Evolutionary conservation across 2,888 invertebrate species (phyloP), one percentile per base, ranked within the genome.

Genomic region (Drosophila eohydei): DNA sequence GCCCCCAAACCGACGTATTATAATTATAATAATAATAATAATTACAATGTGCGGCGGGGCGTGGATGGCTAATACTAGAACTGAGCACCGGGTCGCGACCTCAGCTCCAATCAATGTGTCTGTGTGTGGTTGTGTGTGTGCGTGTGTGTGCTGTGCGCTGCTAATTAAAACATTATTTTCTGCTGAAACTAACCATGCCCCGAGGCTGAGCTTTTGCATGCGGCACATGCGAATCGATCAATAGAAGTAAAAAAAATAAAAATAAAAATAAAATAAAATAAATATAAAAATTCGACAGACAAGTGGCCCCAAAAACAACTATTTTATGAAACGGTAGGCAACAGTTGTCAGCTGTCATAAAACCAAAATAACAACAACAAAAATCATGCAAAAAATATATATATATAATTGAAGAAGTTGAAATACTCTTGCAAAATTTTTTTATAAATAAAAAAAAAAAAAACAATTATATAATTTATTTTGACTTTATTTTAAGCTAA

Each of bases 131-230:
- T 16, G 3, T 11, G 11, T 32, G 32, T 32, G 50, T 32, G 2
- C 14, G 28, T 51, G 51, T 21, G 51, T 26, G 21, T 52, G 40
- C 46, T 38, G 58, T 57, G 48, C 67, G 60, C 38, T 74, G 86
- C 84, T 88, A 84, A 84, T 84, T 84, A 84, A 84, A 86, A 84
- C 81, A 84, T 84, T 84, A 81, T 80, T 56, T 41, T 41, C 30
- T 43, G 30, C 32, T 78, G 68, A 71, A 72, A 71, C 81, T 58
- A 88, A 74, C 83, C 71, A 69, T 71, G 78, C 71, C 88, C 77
- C 83, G 84, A 83, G 88, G 88, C 84, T 80, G 46, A 74, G 28
- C 40, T 61, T 68, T 73, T 65, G 74, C 74, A 65, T 74, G 61
- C 41, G 58, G 41, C 58, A 65, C 62, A 54, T 55, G 68, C 65